Base-by-base conservation (phyloP, 2,797 vertebrate species). In the Sebastes minor region DNA sequence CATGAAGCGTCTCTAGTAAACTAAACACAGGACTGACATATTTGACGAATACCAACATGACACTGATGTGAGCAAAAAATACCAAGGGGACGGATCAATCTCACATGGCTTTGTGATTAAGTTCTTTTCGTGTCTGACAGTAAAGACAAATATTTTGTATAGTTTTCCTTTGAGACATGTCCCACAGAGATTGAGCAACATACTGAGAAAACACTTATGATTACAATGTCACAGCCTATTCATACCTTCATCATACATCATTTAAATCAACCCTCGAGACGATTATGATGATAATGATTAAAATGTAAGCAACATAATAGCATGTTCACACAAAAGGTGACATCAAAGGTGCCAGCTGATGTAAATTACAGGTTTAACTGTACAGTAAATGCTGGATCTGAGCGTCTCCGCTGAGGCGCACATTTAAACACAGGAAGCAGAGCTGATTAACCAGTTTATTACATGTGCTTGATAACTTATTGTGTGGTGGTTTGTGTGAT, bases 361-460 rank as follows among this genome's bases (percentile, higher is more conserved):
- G 68, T 20, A 68, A 84, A 86, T 90, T 83, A 75, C 13, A 84
- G 73, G 69, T 63, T 81, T 52, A 56, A 63, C 38, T 70, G 35
- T 71, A 65, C 46, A 67, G 35, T 74, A 63, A 60, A 57, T 28
- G 60, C n/a, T 52, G 18, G n/a, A 57, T 67, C 4, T 52, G 9
- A 46, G 11, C 27, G 16, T 52, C n/a, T 46, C 5, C 12, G 1
- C 33, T 32, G 12, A 60, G 7, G 11, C 2, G 4, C 16, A 56
- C 38, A 49, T 70, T 59, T 52, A 56, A 77, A 56, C 28, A 67
- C 35, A 35, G 11, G 32, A 70, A 57, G 11, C 5, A 30, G 16
- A 70, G 71, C 7, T 57, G 71, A 62, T 84, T 60, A 60, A 80
- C 77, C 16, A 14, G 56, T 76, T 87, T 32, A 57, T 73, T 32